phyloP scores from a whole-genome alignment of 1,140 invertebrate genomes.

The Euschistus heros region DNA sequence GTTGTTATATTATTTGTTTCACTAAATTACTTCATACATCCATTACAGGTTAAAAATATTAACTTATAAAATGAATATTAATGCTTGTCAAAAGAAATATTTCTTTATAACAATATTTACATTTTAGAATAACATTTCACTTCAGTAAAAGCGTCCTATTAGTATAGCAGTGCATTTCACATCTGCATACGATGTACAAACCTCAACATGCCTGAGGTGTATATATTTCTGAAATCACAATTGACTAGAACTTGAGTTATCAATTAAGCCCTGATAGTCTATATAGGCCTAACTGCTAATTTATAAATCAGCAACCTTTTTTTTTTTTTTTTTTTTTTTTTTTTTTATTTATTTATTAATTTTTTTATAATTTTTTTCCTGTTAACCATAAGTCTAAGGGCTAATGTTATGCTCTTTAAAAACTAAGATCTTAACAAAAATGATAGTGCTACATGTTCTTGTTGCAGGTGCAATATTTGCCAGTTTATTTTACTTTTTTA shows the following conservation, averaged over 20 bases:
- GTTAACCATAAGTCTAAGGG: slow-evolving; percentile 2
- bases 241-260: slow-evolving; percentile 27
- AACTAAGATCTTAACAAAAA: slow-evolving; percentile 11
- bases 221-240: slow-evolving; percentile 23
- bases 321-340: slow-evolving; percentile 6
- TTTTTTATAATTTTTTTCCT: slow-evolving; percentile 4
- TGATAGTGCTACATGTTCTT: slow-evolving; percentile 2
- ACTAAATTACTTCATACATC: slow-evolving; percentile 24
- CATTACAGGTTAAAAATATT: slow-evolving; percentile 27
- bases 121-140: slow-evolving; percentile 33
- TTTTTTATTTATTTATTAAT: not conserved
- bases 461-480: slow-evolving; percentile 1
- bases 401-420: slow-evolving; percentile 4
- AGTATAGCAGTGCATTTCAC: slow-evolving; percentile 18
- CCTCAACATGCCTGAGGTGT: slow-evolving; percentile 7
- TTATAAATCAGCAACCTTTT: slow-evolving; percentile 15
- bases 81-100: slow-evolving; percentile 22
- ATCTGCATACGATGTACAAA: slow-evolving; percentile 11
- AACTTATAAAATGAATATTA: slow-evolving; percentile 25
- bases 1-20: slow-evolving; percentile 18
- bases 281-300: slow-evolving; percentile 27
- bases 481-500: not conserved
- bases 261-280: slow-evolving; percentile 23
- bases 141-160: slow-evolving; percentile 24
- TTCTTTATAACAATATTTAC: slow-evolving; percentile 33